Evolutionary conservation across 2,888 invertebrate genomes (phyloP), one percentile per base, ranked within the genome.

Genomic region (Nymphalis urticae): DNA sequence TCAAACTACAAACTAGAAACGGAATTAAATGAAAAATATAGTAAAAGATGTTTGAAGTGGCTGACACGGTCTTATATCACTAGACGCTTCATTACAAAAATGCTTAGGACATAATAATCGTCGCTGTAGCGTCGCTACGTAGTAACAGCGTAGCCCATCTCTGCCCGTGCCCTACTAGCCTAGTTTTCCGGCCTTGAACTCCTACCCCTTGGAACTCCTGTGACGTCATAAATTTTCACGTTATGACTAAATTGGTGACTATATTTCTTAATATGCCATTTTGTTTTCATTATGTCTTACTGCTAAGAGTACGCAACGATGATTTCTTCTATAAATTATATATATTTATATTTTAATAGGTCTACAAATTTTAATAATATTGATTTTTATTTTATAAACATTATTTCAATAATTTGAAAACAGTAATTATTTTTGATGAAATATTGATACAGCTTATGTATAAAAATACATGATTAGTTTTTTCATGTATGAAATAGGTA

Each of bases 131-230:
- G 62, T 70, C 73, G 73, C 42, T 56, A 56, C 54, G 27, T 77
- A 76, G 77, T 74, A 72, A 69, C 54, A 17, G 17, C 72, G 74
- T 76, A 74, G 83, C 82, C 81, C 81, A 77, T 81, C 82, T 82
- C 78, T 78, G 81, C 80, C 80, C 85, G 82, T 85, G 91, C 79
- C 86, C 92, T 81, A 90, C 81, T 92, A 86, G 87, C 92, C 91
- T 82, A 90, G 77, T 86, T 92, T 82, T 77, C 74, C 88, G 90
- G 85, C 92, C 92, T 91, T 92, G 92, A 92, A 91, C 90, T 87
- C 81, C 80, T 78, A 82, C 79, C 82, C 79, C 76, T 74, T 75
- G 69, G 70, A 60, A 75, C 76, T 85, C 89, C 90, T 82, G 87
- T 90, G 90, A 90, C 91, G 90, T 77, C 75, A 77, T 63, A 69